Conservation (phyloP, 2,888 invertebrate genomes). For the Sphinx pinastri region DNA sequence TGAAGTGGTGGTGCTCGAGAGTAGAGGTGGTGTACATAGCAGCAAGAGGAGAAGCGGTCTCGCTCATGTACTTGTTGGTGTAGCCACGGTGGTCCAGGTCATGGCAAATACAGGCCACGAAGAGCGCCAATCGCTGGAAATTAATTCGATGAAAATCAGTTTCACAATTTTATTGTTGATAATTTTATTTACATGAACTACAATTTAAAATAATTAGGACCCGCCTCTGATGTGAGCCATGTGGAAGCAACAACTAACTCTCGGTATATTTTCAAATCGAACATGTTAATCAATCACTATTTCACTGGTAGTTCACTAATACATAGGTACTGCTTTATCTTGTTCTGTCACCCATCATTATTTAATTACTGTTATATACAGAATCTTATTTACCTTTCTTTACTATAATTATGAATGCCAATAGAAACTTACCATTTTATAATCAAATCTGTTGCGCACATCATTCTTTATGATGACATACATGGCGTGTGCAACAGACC, state of each 20-base stretch:
- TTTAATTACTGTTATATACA: too few relatives aligned
- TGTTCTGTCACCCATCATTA: too few relatives aligned
- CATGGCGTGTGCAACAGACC: constrained; percentile 93
- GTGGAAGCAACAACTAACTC: too few relatives aligned
- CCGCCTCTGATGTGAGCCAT: too few relatives aligned
- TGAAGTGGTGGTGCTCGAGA: constrained; percentile 95
- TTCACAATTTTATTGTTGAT: neutral
- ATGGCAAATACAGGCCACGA: constrained; percentile 92
- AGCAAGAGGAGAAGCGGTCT: constrained; percentile 91
- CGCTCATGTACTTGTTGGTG: constrained; percentile 93
- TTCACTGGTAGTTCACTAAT: too few relatives aligned
- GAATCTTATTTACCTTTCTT: too few relatives aligned
- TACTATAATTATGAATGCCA: too few relatives aligned
- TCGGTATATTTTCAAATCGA: too few relatives aligned
- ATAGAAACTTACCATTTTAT: constrained; percentile 56
- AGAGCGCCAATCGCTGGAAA: constrained; percentile 88
- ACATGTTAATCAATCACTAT: too few relatives aligned
- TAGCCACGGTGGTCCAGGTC: constrained; percentile 94
- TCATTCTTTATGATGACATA: constrained; percentile 87
- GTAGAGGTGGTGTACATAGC: constrained; percentile 94
- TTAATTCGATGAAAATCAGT: constrained; percentile 7
- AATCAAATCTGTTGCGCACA: constrained; percentile 49
- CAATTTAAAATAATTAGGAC: too few relatives aligned
- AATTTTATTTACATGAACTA: too few relatives aligned
- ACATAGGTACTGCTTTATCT: too few relatives aligned